Base-by-base conservation (phyloP, 2,113 vertebrate genomes). In the Misgurnus mizolepis region DNA sequence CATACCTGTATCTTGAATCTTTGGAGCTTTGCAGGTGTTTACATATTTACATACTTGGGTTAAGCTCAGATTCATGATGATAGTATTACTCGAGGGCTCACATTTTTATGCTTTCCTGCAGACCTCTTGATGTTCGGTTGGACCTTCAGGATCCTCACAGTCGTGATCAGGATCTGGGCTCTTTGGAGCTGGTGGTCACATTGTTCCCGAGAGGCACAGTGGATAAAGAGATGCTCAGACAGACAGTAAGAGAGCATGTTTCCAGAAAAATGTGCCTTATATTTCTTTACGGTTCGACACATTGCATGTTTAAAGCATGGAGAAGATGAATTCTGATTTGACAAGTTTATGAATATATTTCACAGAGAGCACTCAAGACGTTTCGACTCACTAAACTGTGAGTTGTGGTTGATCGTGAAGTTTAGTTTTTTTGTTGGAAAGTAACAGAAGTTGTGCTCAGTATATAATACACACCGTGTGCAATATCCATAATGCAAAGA, bases 101-200 rank as follows among this genome's bases (percentile, higher is more conserved):
- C 27, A 34, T 34, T 34, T 34, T 34, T 34, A 34, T 34, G 27
- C 27, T 34, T 34, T 45, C 56, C 5, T 22, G 14, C 50, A 96
- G 95, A 84, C 68, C 91, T 76, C 89, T 88, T 55, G 91, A 95
- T 82, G 89, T 96, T 81, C 93, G 87, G 3, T 84, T 96, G 79
- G 86, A 87, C 47, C 88, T 96, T 86, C 94, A 93, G 78, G 95
- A 96, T 80, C 86, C 93, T 45, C 95, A 91, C 75, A 93, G 93
- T 75, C 92, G 94, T n/a, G 90, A 92, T 41, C 91, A 95, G 88
- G 91, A 94, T 40, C 86, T 96, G 80, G 95, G 95, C 69, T 88
- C 75, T 47, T 93, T 96, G 85, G 86, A 94, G 60, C 82, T 96
- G 17, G 86, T 86, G 0, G 91, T 95, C 22, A 66, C 90, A 0